Evolutionary conservation across 2,113 vertebrate genomes (phyloP), one percentile per base, ranked within the genome.

Genomic region (Speoplatyrhinus poulsoni): DNA sequence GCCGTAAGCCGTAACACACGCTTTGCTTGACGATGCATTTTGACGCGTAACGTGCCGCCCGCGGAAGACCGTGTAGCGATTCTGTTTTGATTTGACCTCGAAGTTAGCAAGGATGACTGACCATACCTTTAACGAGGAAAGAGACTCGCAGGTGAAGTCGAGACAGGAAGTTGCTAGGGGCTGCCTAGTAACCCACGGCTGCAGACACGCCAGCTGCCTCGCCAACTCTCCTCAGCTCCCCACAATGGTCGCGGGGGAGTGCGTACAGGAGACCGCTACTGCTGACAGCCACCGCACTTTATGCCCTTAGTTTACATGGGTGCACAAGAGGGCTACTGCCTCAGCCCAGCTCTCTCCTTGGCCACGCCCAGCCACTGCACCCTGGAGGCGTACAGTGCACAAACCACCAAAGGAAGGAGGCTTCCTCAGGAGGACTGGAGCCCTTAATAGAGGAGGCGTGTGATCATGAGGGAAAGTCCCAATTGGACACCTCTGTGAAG

Each of bases 401-500:
- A 26, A 26, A 26, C 26, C 47, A 47, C 9, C 49, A n/a, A 52
- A 19, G 70, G 32, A 62, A 61, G 65, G 46, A 55, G 61, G 15
- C 15, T 67, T 64, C 65, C 56, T 66, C 61, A 79, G 65, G 71
- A 70, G 62, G 85, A 56, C 80, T 46, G 70, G 73, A 26, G 26
- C 26, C 26, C 26, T 26, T 26, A 41, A 41, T 5, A 41, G 36
- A 41, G 36, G 36, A 41, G 36, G 85, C 70, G 74, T 86, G 73
- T 79, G 81, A 83, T 85, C 87, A 80, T 78, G 61, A 89, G 90
- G 86, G 90, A 91, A 80, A 73, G 76, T 81, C 80, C 57, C 84
- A 92, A 93, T 93, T 82, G 88, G 85, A 94, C 92, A 94, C 91
- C 90, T 89, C 77, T 54, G 66, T 62, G 46, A 84, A 92, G 82